Conservation (phyloP, 2,888 invertebrate genomes). For the Chymomyza amoena region DNA sequence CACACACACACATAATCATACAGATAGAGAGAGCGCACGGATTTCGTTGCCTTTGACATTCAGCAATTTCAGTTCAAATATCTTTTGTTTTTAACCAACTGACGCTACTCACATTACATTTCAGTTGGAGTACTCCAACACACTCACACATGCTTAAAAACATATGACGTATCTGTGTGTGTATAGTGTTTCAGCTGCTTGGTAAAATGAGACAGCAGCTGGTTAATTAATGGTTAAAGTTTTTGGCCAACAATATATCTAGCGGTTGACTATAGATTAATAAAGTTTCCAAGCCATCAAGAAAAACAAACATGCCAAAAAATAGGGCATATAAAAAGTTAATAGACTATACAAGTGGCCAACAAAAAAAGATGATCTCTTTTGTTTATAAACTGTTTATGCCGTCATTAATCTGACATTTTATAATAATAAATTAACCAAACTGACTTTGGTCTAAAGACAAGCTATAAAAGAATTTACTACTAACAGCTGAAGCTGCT, state of each 20-base stretch:
- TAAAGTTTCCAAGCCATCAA: background rate
- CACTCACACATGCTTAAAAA: background rate
- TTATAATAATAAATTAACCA: conserved; percentile 12
- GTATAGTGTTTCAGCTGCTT: background rate
- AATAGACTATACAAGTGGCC: conserved; percentile 17
- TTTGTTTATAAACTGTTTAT: conserved; percentile 29
- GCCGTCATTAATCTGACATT: conserved; percentile 27
- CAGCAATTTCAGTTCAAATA: conserved; percentile 41
- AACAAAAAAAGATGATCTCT: conserved; percentile 10
- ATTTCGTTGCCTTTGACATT: conserved; percentile 63
- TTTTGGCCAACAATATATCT: background rate
- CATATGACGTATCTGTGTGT: background rate
- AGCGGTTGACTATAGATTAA: background rate
- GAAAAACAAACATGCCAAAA: conserved; percentile 39
- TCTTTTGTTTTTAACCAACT: conserved; percentile 10
- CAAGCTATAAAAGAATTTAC: too few relatives aligned
- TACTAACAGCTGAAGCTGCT: too few relatives aligned
- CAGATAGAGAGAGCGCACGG: background rate
- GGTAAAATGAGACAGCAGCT: background rate
- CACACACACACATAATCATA: conserved; percentile 24
- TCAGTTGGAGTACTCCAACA: background rate
- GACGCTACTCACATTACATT: background rate
- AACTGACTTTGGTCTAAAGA: background rate
- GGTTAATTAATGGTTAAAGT: conserved; percentile 15
- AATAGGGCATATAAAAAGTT: background rate